These are phyloP conservation scores for Heterohyrax brucei DNA, from an alignment of 2,797 vertebrate species.

Conservation along the genomic window DNA sequence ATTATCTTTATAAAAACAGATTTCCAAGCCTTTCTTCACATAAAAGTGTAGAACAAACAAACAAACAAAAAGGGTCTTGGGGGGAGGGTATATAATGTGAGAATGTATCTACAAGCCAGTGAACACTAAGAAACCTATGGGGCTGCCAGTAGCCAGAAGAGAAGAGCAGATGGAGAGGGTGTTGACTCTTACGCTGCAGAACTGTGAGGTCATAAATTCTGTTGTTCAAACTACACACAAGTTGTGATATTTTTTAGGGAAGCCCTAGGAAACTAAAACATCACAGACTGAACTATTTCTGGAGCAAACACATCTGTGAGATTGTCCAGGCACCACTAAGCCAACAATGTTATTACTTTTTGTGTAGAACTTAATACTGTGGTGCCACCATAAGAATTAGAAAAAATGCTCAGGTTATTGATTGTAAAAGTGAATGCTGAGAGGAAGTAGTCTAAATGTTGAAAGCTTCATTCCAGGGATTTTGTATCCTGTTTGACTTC, in stretches of 20 bases:
- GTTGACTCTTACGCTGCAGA: not conserved
- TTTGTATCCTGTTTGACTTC: not conserved
- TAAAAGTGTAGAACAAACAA: not conserved
- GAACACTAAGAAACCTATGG: not conserved
- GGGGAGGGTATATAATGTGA: not conserved
- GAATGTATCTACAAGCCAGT: not conserved
- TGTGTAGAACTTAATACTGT: not conserved
- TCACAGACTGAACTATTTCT: not conserved
- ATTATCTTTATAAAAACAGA: not conserved
- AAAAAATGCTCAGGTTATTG: not conserved
- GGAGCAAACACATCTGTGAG: not conserved
- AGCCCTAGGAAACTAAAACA: not conserved
- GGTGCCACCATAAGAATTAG: not conserved
- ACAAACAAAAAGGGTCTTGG: not conserved
- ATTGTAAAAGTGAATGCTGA: not conserved
- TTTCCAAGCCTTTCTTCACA: not conserved
- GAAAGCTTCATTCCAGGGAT: not conserved
- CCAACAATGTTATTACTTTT: not conserved
- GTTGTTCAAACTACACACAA: not conserved
- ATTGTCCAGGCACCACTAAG: not conserved
- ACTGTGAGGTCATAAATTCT: not conserved
- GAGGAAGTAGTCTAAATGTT: not conserved
- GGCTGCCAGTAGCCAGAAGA: no score
- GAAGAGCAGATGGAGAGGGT: not conserved
- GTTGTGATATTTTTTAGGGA: not conserved